Evolutionary conservation across 1,140 invertebrate genomes (phyloP).

Genomic region (Notospermus geniculatus): DNA sequence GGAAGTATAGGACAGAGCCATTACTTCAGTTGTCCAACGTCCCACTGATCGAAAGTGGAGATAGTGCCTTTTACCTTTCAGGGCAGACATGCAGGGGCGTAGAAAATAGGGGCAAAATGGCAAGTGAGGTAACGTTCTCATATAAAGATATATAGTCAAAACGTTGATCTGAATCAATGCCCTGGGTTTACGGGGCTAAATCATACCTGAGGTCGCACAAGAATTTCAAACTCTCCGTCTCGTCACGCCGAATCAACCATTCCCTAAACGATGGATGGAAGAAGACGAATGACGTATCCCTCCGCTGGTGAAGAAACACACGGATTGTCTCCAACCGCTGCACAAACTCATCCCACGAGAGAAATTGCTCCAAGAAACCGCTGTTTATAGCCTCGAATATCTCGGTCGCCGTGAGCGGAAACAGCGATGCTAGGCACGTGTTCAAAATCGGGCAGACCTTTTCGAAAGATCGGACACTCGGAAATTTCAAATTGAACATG

Average conservation of each 20-base stretch:
- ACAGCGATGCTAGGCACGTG: conserved; percentile 79
- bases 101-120: too few species aligned
- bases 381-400: conserved; percentile 93
- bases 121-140: too few species aligned
- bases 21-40: too few species aligned
- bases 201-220: conserved; percentile 68
- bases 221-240: conserved; percentile 83
- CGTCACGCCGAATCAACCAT: conserved; percentile 89
- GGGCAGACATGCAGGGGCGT: too few species aligned
- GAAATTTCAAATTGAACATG: conserved; percentile 89
- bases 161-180: not conserved
- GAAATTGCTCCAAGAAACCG: conserved; percentile 66
- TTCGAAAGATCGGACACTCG: conserved; percentile 84
- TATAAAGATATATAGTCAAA: too few species aligned
- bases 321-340: conserved; percentile 42
- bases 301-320: conserved; percentile 81
- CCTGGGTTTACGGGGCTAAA: not conserved
- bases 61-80: too few species aligned
- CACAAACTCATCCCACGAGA: conserved; percentile 46
- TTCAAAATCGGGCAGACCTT: conserved; percentile 74
- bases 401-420: conserved; percentile 84
- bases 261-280: conserved; percentile 95
- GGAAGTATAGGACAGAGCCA: too few species aligned
- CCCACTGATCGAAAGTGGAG: too few species aligned
- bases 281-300: conserved; percentile 93